Evolutionary conservation across 1,140 invertebrate genomes (phyloP), one percentile per base, ranked within the genome.

Genomic region (Plectrocnemia conspersa): DNA sequence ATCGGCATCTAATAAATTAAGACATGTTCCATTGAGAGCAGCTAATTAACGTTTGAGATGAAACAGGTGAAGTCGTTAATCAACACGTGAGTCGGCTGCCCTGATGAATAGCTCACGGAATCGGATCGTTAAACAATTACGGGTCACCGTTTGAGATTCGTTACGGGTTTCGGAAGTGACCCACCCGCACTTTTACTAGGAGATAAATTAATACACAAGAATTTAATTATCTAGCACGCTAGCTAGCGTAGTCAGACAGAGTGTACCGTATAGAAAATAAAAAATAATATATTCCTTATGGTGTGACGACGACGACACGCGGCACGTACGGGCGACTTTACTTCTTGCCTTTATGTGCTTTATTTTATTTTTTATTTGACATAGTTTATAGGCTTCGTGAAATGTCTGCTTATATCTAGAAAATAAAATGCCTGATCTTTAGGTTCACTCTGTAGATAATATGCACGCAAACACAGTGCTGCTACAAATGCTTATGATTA

Each of bases 71-170:
- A 16, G 27, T 16, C 6, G 13, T 38, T 38, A 38, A 38, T 38
- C 35, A 38, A 38, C 18, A 38, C 35, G n/a, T 29, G 6, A 6
- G 27, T 29, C 6, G n/a, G 27, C 27, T 29, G 27, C n/a, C 5
- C 10, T 38, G 35, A 38, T 38, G 35, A 38, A 38, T 38, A 10
- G 18, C 35, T 38, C 35, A 38, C 35, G 35, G 35, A 38, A 38
- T 38, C 35, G 6, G 35, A 38, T 38, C 35, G 13, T 38, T 38
- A 38, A 38, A 38, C 35, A 38, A 38, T 38, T 38, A 38, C 35
- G 15, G 18, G 35, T 10, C 35, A 16, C 35, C 18, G 10, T 38
- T 29, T 29, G 5, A 4, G 13, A 16, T 15, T 38, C 35, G 18
- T 38, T 38, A 38, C 18, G 5, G 5, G 13, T 38, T 38, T 38